A percentile compares a stretch with the other conserved stretches of the same genome.
These are phyloP conservation scores for Trematomus loennbergii DNA, from an alignment of 2,113 vertebrate genomes.

Conservation along the genomic window DNA sequence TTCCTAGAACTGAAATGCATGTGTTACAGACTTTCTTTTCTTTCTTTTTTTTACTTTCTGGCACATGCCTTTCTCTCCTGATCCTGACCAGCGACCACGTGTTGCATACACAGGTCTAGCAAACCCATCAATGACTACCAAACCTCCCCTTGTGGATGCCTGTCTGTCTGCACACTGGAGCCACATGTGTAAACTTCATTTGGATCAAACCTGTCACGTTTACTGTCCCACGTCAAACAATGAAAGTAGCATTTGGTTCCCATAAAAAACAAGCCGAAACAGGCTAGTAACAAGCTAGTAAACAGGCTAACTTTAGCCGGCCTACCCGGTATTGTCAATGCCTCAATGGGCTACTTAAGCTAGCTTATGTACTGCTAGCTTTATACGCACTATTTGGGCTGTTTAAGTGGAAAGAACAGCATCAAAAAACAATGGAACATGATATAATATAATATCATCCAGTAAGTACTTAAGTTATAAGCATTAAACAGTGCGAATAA, in stretches of 20 bases:
- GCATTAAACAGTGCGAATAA: too few species aligned
- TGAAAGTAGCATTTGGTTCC: background rate
- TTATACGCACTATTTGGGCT: constrained; percentile 53
- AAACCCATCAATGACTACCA: constrained; percentile 38
- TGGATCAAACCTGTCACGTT: background rate
- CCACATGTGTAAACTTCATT: background rate
- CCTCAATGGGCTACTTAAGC: constrained; percentile 45
- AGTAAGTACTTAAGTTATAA: too few species aligned
- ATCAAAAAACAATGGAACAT: background rate
- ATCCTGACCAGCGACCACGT: constrained; percentile 74
- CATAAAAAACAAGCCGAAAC: background rate
- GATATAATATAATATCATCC: too few species aligned
- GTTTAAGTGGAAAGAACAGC: constrained; percentile 56
- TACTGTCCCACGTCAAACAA: background rate
- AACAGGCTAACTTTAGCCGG: constrained; percentile 61
- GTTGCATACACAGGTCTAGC: constrained; percentile 66
- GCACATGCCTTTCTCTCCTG: background rate
- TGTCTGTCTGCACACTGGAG: background rate
- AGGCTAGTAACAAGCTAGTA: background rate
- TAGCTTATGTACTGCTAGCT: constrained; percentile 62
- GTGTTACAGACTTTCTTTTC: background rate
- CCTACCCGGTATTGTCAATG: constrained; percentile 28
- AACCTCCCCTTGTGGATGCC: constrained; percentile 6
- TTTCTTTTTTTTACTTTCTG: background rate
- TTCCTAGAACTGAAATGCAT: too few species aligned